Evolutionary conservation across 2,797 vertebrate species (phyloP), one percentile per base, ranked within the genome.

Genomic region (Hephaestus fuliginosus): DNA sequence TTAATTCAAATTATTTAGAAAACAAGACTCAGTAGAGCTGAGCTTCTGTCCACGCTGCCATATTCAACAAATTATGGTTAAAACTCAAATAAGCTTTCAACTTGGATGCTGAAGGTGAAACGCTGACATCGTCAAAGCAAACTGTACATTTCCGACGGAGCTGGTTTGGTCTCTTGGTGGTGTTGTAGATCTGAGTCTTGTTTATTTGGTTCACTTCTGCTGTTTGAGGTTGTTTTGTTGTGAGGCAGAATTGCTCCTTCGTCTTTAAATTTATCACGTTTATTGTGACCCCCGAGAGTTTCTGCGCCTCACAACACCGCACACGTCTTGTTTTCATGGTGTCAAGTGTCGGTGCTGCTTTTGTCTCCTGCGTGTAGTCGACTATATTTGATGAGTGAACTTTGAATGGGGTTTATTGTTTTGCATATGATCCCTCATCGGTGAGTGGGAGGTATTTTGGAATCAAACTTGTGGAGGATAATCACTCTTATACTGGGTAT

Each of bases 1-100:
- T 81, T 63, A 57, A 51, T 41, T 78, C 44, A 20, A 52, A 71
- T 83, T 73, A 74, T 72, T 78, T 46, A 18, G 25, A 75, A 62
- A 69, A 53, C 74, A 20, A 4, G 36, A 66, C 20, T 66, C 66
- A 49, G 6, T 10, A 15, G 63, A 78, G 82, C 79, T 70, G 46
- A 69, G 58, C 44, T 33, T 81, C 68, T 86, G 64, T 74, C 61
- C 15, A 7, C 7, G 20, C 8, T 20, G 64, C 76, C 70, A 22
- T 9, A 33, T 33, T 33, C 30, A 33, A 33, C 30, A 2, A 33
- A 33, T 3, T 83, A 53, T 58, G 22, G 3, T 44, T 70, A 36
- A 22, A 36, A 36, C 18, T 57, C 36, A 58, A 55, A 62, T 1
- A 63, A 22, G 6, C 51, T 48, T 62, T 51, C 15, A 14, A 15